Evolutionary conservation across 2,888 invertebrate species (phyloP), one percentile per base, ranked within the genome.

Genomic region (Heliconius ethilla): DNA sequence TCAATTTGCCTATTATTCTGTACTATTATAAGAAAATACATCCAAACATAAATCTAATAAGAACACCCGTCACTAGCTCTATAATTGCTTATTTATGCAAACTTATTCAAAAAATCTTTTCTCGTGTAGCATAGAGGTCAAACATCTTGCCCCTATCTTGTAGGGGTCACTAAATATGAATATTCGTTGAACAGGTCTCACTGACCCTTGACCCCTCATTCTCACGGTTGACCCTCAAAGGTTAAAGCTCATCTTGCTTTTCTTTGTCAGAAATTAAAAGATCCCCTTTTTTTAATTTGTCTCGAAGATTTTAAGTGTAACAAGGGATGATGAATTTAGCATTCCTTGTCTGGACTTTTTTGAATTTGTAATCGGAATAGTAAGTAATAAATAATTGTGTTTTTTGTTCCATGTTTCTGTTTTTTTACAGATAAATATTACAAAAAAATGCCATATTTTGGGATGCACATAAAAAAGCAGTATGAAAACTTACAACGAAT

Each of bases 111-210:
- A 74, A 59, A 74, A 74, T 74, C 74, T 74, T 63, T 74, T 65
- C 62, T 27, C 27, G 45, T 63, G 9, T 84, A 51, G 81, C 84
- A 82, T 88, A 88, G 86, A 91, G 93, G 93, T 93, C 91, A 93
- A 83, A 91, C 89, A 91, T 91, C 91, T 88, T 89, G 91, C 92
- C 90, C 91, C 88, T 84, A 86, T 85, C 85, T 81, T 80, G 80
- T 79, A 81, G 82, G 85, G 87, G 85, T 85, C 86, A 86, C 82
- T 76, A 78, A 80, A 85, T 85, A 86, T 87, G 87, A 86, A 87
- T 86, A 85, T 87, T 88, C 88, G 86, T 86, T 85, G 84, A 84
- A 87, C 89, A 91, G 91, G 92, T 91, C 87, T 75, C 78, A 73
- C 75, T 89, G 91, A 91, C 91, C 92, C 87, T 82, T 88, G 88